Evolutionary conservation across 2,113 vertebrate species (phyloP), one percentile per base, ranked within the genome.

Genomic region (Heterocephalus glaber): DNA sequence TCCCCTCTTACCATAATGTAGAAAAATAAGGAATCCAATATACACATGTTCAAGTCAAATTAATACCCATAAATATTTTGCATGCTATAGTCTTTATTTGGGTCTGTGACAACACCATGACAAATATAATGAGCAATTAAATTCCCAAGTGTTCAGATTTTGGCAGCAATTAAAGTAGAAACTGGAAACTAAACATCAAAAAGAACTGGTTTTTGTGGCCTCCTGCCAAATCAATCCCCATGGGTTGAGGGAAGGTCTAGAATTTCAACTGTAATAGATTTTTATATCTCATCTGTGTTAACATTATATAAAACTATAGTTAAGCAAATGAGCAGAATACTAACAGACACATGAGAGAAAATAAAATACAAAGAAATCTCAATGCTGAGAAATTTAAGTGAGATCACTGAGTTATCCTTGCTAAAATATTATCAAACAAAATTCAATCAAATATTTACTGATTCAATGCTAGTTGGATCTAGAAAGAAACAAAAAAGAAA

Each of bases 41-140:
- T 85, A 91, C 63, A 58, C 24, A 84, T 96, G 24, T 74, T 96
- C 92, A 96, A 70, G 89, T 68, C 24, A 97, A 94, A 97, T 97
- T 97, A 96, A 93, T 96, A 86, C 19, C n/a, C 95, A 97, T 76
- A 97, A 97, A 96, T 79, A 96, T 58, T 96, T 97, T 97, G 85
- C 83, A 96, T 24, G 86, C 65, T 96, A 87, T 92, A 98, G 80
- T 65, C 96, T 97, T 79, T 96, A 90, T 96, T 98, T 97, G 92
- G 80, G 92, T 44, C 95, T 93, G 86, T 83, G 95, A 95, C 86
- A 97, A 80, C 61, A 97, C 66, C 38, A 26, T 97, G 95, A 97
- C 96, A 98, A 98, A 95, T 94, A 97, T 96, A 98, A 98, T 92
- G 86, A 98, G 95, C 96, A 98, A 98, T 97, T 98, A 97, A 98